phyloP scores from a whole-genome alignment of 2,888 invertebrate genomes.

The Acanthosoma haemorrhoidale region DNA sequence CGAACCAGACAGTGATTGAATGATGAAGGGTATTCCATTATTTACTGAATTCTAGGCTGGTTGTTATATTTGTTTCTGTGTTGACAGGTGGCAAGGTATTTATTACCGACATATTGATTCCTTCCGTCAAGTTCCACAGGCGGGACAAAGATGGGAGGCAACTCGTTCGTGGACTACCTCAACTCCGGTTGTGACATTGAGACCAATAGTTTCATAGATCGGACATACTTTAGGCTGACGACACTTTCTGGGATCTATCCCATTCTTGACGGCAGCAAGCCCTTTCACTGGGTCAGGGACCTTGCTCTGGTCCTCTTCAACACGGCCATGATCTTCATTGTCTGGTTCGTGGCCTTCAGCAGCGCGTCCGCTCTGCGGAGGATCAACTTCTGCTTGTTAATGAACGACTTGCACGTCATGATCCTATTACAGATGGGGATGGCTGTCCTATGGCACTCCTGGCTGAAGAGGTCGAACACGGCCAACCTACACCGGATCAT shows the following conservation, averaged over 20 bases:
- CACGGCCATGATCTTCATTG: not conserved
- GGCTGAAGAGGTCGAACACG: not conserved
- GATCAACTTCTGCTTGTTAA: not conserved
- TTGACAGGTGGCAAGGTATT: no score
- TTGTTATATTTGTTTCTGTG: no score
- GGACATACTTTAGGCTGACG: not conserved
- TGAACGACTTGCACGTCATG: not conserved
- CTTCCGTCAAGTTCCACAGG: no score
- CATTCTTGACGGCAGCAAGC: not conserved
- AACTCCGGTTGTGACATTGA: not conserved
- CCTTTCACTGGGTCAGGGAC: not conserved
- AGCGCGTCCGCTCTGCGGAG: no score
- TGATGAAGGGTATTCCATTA: no score
- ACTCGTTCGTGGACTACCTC: not conserved
- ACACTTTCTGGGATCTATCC: not conserved
- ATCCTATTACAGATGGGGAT: not conserved
- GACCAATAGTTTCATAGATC: not conserved
- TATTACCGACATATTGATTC: not conserved
- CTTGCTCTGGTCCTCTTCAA: not conserved
- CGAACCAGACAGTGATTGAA: no score
- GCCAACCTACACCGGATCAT: not conserved
- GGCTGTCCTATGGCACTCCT: not conserved
- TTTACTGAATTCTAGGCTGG: no score
- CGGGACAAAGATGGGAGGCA: not conserved
- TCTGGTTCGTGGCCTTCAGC: not conserved